Evolutionary conservation across 2,888 invertebrate genomes (phyloP), one percentile per base, ranked within the genome.

Genomic region (Sesia bembeciformis): DNA sequence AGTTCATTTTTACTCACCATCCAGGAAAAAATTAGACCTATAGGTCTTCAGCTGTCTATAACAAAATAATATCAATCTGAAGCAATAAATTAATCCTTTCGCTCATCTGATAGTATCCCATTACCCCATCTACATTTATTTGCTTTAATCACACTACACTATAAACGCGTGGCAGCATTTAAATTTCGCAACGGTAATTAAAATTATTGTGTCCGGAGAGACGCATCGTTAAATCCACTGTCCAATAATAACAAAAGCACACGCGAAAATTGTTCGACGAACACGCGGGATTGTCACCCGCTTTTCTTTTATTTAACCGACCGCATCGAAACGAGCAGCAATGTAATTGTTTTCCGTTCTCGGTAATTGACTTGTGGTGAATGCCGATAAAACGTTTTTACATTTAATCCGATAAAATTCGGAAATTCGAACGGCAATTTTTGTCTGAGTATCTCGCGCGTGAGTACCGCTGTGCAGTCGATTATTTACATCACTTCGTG

Each of bases 331-430:
- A 72, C 65, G 77, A 66, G 74, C 79, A 76, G 70, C 73, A 65
- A 59, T 74, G 74, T 83, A 81, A 85, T 86, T 86, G 84, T 85
- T 85, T 84, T 81, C 74, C 81, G 78, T 82, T 81, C 74, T 67
- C 64, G 65, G 71, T 84, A 85, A 87, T 86, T 84, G 82, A 85
- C 81, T 83, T 82, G 86, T 71, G 85, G 85, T 66, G 70, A 68
- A 60, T 60, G 64, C 67, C 73, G 72, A 76, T 78, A 78, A 82
- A 50, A 81, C 72, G 77, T 74, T 80, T 81, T 81, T 70, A 65
- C 70, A 69, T 75, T 77, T 74, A 76, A 74, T 71, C 66, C 67
- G 60, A 60, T 58, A 58, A 63, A 72, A 68, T 60, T 65, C 63
- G 51, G 60, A 58, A 41, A 46, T 38, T 50, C 38, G 7, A 50